Conservation (phyloP, 2,888 invertebrate species). For the Lasioglossum vierecki region DNA sequence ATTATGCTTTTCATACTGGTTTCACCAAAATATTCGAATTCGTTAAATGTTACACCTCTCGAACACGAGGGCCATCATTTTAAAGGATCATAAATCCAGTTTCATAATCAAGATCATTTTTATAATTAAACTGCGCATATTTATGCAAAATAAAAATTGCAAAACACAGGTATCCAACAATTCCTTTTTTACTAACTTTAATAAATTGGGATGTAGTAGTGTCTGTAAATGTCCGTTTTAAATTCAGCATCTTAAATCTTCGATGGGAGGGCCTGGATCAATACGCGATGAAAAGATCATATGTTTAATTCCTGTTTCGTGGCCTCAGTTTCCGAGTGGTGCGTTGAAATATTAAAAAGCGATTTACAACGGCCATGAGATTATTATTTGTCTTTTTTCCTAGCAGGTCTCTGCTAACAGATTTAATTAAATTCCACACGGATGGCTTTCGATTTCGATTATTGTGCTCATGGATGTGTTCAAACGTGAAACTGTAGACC, state of each 20-base stretch:
- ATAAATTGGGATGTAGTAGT: not conserved
- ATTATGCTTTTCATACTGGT: not conserved
- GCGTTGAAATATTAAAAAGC: not conserved
- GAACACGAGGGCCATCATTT: not conserved
- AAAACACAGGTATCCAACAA: not conserved
- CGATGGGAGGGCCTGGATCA: not conserved
- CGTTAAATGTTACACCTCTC: not conserved
- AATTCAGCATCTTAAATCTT: not conserved
- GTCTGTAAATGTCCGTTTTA: too few relatives aligned
- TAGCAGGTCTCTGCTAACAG: constrained; percentile 24
- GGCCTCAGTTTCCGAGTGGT: not conserved
- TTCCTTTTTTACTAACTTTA: not conserved
- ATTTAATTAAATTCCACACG: constrained; percentile 53
- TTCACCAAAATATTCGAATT: not conserved
- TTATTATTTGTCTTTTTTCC: not conserved
- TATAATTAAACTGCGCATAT: not conserved
- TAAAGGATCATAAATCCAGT: too few relatives aligned
- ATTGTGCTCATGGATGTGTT: constrained; percentile 36
- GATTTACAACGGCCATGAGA: constrained; percentile 1
- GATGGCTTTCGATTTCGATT: constrained; percentile 47
- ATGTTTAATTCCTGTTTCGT: not conserved
- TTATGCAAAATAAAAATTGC: not conserved
- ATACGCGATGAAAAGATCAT: not conserved
- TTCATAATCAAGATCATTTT: not conserved
- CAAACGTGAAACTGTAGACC: constrained; percentile 25